Evolutionary conservation across 2,113 vertebrate species (phyloP).

Genomic region (Ophiodon elongatus): DNA sequence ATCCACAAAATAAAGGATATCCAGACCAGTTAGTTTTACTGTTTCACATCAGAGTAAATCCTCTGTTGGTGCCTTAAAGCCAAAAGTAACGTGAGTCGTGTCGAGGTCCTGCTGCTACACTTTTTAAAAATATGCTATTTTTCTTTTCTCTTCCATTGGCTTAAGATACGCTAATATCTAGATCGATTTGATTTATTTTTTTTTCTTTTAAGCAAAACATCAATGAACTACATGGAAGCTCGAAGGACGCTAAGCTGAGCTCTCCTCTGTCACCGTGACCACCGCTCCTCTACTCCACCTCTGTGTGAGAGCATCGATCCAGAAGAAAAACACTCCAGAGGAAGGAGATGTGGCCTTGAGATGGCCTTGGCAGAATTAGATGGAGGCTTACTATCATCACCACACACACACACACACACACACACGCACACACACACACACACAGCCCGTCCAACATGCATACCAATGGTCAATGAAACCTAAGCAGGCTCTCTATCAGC

Average conservation of each 20-base stretch:
- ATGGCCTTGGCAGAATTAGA: slow-evolving; percentile 71
- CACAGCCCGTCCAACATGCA: slow-evolving; percentile 23
- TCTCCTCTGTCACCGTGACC: slow-evolving; percentile 31
- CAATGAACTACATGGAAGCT: not conserved
- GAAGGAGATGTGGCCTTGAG: slow-evolving; percentile 71
- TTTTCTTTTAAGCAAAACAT: not conserved
- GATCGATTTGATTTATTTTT: not conserved
- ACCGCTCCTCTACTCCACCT: slow-evolving; percentile 11
- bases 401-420: slow-evolving; percentile 27
- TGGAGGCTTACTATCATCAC: slow-evolving; percentile 62
- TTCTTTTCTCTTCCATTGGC: not conserved
- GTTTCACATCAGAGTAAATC: not conserved
- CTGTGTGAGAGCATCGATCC: slow-evolving; percentile 60
- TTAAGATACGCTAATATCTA: not conserved
- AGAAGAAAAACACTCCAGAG: slow-evolving; percentile 53
- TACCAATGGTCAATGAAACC: slow-evolving; percentile 48
- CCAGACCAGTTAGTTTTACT: not conserved
- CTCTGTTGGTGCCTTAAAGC: not conserved
- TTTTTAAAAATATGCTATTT: not conserved
- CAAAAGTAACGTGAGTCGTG: not conserved
- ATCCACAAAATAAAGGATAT: not conserved
- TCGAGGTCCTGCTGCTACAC: not conserved
- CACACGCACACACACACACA: slow-evolving; percentile 16
- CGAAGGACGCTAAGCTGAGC: not conserved
- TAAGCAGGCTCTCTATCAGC: slow-evolving; percentile 16